phyloP scores from a whole-genome alignment of 1,140 invertebrate species.

The Drosophila sp. region DNA sequence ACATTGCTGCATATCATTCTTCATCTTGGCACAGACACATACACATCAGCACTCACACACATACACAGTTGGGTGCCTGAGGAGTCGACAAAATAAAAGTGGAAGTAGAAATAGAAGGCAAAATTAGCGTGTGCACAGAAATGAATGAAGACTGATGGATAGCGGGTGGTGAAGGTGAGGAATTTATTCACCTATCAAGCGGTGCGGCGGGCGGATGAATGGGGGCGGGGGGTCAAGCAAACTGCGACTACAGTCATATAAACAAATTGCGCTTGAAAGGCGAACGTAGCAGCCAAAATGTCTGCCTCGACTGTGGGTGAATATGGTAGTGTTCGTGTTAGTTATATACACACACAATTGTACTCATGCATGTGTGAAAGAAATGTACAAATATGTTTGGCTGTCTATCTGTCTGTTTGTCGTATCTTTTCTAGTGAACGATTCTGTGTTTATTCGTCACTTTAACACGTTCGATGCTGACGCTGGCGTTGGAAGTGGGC shows the following conservation, averaged over 20 bases:
- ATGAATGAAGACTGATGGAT: constrained; percentile 46
- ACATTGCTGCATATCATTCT: constrained; percentile 80
- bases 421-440: constrained; percentile 59
- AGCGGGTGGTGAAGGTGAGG: constrained; percentile 18
- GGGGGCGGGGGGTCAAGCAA: constrained; percentile 16
- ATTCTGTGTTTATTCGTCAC: constrained; percentile 75
- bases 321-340: constrained; percentile 7
- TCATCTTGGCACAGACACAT: constrained; percentile 61
- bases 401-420: constrained; percentile 60
- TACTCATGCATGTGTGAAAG: constrained; percentile 66
- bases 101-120: constrained; percentile 47
- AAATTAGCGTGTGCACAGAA: constrained; percentile 38
- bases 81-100: constrained; percentile 49
- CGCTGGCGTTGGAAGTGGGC: constrained; percentile 31
- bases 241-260: constrained; percentile 61
- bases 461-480: constrained; percentile 77
- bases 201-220: constrained; percentile 1
- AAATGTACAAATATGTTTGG: constrained; percentile 72
- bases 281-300: constrained; percentile 70
- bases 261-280: constrained; percentile 59
- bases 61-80: constrained; percentile 66
- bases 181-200: constrained; percentile 64
- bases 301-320: constrained; percentile 60
- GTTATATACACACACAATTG: constrained; percentile 36
- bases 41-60: constrained; percentile 30